Conservation (phyloP, 2,113 vertebrate species). For the Thomomys bottae region DNA sequence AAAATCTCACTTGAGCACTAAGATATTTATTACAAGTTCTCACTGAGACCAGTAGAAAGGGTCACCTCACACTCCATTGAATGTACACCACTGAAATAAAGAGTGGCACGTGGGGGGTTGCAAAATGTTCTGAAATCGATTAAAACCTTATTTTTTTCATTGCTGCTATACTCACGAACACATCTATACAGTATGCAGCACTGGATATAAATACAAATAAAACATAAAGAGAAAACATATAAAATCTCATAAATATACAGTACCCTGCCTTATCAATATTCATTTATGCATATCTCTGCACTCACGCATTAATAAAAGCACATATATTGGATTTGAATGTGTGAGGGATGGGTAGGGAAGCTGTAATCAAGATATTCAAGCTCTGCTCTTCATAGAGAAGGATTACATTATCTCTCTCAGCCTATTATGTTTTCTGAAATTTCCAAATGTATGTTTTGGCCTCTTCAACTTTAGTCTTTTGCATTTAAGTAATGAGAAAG, state of each 20-base stretch:
- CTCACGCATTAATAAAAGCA: constrained; percentile 79
- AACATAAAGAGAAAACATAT: constrained; percentile 82
- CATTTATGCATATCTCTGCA: constrained; percentile 83
- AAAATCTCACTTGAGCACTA: constrained; percentile 39
- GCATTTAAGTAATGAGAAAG: constrained; percentile 83
- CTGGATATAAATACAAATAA: constrained; percentile 82
- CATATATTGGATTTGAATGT: constrained; percentile 82
- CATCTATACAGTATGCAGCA: constrained; percentile 74
- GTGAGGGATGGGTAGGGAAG: constrained; percentile 74
- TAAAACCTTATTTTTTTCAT: constrained; percentile 79
- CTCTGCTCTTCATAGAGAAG: constrained; percentile 77
- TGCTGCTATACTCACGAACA: constrained; percentile 76
- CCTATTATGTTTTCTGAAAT: constrained; percentile 82
- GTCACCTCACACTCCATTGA: neutral
- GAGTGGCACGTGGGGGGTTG: constrained; percentile 1
- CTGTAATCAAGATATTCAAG: constrained; percentile 79
- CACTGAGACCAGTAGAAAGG: constrained; percentile 18
- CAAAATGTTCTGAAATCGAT: constrained; percentile 78
- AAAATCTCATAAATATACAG: constrained; percentile 83
- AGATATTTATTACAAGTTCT: constrained; percentile 62
- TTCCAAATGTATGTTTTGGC: constrained; percentile 83
- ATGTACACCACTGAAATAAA: constrained; percentile 47
- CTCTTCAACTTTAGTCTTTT: constrained; percentile 84
- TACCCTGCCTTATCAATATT: constrained; percentile 82
- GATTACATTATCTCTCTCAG: constrained; percentile 77